These are phyloP conservation scores for Centropus unirufus DNA, from an alignment of 2,113 vertebrate species.

Conservation along the genomic window DNA sequence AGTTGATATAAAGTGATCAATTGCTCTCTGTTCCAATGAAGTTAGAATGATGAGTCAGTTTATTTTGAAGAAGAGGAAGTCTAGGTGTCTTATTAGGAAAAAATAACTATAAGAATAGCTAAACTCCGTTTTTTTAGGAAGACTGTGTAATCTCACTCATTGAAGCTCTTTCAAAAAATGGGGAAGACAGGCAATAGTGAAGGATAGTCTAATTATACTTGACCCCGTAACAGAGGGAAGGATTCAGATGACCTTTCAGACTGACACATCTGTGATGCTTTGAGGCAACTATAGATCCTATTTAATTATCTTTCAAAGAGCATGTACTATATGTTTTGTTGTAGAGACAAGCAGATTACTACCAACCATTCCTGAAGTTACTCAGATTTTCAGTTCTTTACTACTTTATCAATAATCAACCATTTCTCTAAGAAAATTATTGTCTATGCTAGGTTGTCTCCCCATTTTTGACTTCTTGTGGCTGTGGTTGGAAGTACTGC, in stretches of 20 bases:
- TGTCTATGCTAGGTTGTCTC: not conserved
- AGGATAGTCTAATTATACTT: not conserved
- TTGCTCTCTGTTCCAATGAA: not conserved
- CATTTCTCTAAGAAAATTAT: not conserved
- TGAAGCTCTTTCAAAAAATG: not conserved
- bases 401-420: not conserved
- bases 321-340: not conserved
- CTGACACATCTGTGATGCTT: not conserved
- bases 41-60: not conserved
- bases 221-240: not conserved
- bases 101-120: not conserved
- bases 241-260: not conserved
- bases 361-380: not conserved
- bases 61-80: not conserved
- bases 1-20: not conserved
- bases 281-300: not conserved
- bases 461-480: not conserved
- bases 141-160: not conserved
- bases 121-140: not conserved
- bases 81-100: not conserved
- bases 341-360: not conserved
- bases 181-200: not conserved
- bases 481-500: not conserved
- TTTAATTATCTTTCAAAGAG: not conserved
- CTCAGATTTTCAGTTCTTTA: not conserved